phyloP scores from a whole-genome alignment of 2,888 invertebrate genomes.

The Sinohyriopsis cumingii region DNA sequence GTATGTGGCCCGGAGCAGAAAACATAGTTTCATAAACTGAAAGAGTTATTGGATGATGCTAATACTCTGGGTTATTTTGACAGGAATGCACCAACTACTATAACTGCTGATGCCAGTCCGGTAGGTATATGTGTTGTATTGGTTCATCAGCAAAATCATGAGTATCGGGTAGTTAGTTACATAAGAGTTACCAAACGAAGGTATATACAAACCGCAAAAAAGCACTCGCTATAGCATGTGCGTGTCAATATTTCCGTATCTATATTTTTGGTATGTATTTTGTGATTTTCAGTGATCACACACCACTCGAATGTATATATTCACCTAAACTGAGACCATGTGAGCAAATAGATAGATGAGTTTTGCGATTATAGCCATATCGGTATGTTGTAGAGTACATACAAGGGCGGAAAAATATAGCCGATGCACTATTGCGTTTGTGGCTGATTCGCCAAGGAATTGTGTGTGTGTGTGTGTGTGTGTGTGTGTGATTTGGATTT shows the following conservation, averaged over 20 bases:
- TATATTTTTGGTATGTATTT: slow-evolving; percentile 21
- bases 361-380: slow-evolving; percentile 40
- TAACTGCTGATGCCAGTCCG: slow-evolving; percentile 28
- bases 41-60: slow-evolving; percentile 1
- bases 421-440: slow-evolving; percentile 28
- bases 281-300: no score
- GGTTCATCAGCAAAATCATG: slow-evolving; percentile 22
- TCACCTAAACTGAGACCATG: slow-evolving; percentile 42
- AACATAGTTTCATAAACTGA: slow-evolving; percentile 8
- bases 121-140: slow-evolving; percentile 34
- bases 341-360: slow-evolving; percentile 51
- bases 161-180: slow-evolving; percentile 22
- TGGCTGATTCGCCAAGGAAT: slow-evolving; percentile 1
- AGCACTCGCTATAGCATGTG: slow-evolving; percentile 41
- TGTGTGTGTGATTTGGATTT: no score
- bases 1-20: no score
- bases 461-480: no score
- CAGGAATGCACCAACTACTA: slow-evolving; percentile 12
- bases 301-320: slow-evolving; percentile 41
- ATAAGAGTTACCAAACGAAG: slow-evolving; percentile 16
- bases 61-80: slow-evolving; percentile 18
- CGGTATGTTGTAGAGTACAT: slow-evolving; percentile 25
- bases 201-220: slow-evolving; percentile 45
- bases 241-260: slow-evolving; percentile 48
- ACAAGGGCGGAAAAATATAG: slow-evolving; percentile 22